Conservation (phyloP, 1,140 invertebrate species). For the Drosophila paulistorum region DNA sequence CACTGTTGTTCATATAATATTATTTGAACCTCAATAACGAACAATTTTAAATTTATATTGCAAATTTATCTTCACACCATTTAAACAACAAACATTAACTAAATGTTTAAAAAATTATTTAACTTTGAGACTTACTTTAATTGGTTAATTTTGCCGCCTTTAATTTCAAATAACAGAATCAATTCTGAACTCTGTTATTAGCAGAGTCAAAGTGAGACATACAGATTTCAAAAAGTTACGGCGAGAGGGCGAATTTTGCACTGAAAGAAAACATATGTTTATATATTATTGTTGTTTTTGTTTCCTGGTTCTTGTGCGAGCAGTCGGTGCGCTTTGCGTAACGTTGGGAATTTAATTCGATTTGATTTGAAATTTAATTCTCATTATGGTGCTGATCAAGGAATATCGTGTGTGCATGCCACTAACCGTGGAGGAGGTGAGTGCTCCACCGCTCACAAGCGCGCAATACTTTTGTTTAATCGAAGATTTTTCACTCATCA, state of each 20-base stretch:
- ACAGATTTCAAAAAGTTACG: too few species aligned
- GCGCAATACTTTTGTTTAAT: not conserved
- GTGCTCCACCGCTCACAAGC: constrained; percentile 5
- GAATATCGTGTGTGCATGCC: constrained; percentile 97
- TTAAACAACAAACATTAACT: too few species aligned
- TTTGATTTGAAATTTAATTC: constrained; percentile 10
- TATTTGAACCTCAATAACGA: not conserved
- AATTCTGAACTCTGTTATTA: too few species aligned
- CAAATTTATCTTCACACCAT: too few species aligned
- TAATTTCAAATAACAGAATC: too few species aligned
- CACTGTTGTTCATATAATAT: not conserved
- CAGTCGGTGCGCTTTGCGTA: constrained; percentile 36
- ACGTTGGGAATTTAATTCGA: constrained; percentile 36
- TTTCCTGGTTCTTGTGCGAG: not conserved
- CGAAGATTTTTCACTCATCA: constrained; percentile 29
- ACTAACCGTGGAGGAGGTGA: constrained; percentile 94
- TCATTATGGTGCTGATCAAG: constrained; percentile 85
- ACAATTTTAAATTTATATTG: not conserved
- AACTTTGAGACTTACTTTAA: too few species aligned
- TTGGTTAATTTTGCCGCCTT: too few species aligned
- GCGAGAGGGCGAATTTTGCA: too few species aligned
- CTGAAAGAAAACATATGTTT: too few species aligned
- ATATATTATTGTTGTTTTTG: not conserved
- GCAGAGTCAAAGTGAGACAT: too few species aligned
- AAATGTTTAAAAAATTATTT: too few species aligned